Base-by-base conservation (phyloP, 2,113 vertebrate genomes). In the Rattus rattus region DNA sequence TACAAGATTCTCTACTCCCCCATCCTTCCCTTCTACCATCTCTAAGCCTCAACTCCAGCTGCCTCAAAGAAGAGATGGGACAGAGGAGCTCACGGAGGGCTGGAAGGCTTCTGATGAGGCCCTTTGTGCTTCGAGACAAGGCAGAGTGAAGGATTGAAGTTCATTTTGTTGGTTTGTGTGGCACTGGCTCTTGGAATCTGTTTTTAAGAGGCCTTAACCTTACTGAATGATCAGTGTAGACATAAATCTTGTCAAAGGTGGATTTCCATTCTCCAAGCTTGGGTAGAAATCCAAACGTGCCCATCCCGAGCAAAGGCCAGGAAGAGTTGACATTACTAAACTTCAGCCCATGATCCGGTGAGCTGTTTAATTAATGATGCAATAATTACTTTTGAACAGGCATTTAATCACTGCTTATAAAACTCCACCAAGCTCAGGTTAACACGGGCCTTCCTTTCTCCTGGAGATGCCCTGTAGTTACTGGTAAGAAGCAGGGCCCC, bases 301-400 rank as follows among this genome's bases (percentile, higher is more conserved):
- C 28, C 13, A 73, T 87, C 47, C 39, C 86, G 33, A 47, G 77
- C n/a, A 73, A 49, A 24, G 30, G 73, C 28, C 43, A 67, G 84
- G 63, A 65, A 22, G n/a, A 65, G 6, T 33, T 1, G 1, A n/a
- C 36, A 13, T 47, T n/a, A 10, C 20, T 33, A 17, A n/a, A 43
- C 92, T 54, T 94, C 80, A 95, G 63, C 54, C 43, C 30, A 20
- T 20, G 7, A 12, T 67, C 88, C 43, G 70, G 22, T 85, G 54
- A 72, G 14, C 39, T n/a, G 36, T 91, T 72, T 47, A 93, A 86
- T 91, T 47, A 89, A 81, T 91, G 19, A 77, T 54, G 91, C 87
- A 88, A 39, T 93, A 79, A 90, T 89, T 88, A 81, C 81, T 94
- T 94, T 96, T 88, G 76, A 95, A 96, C 39, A 88, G 73, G 67